A percentile compares a stretch with the other conserved stretches of the same genome.
Evolutionary conservation across 2,797 vertebrate species (phyloP).

Genomic region (Thunnus albacares): DNA sequence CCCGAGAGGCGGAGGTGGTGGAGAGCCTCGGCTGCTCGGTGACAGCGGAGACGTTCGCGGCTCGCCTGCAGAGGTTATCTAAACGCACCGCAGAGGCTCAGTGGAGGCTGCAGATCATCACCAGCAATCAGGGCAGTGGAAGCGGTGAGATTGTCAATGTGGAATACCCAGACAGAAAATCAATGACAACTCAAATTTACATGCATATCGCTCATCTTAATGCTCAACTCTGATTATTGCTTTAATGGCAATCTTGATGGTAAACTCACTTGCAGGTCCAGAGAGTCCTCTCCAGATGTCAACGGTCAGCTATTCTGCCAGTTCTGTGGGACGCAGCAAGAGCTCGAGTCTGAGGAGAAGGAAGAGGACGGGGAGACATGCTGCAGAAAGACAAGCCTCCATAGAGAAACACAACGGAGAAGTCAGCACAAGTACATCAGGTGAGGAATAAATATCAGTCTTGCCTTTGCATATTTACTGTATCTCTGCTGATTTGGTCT

Average conservation of each 20-base stretch:
- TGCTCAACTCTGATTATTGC: neutral
- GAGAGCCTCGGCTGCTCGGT: slow-evolving; percentile 88
- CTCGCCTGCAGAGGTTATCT: slow-evolving; percentile 89
- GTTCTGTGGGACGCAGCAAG: slow-evolving; percentile 74
- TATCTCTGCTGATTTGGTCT: neutral
- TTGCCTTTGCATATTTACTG: neutral
- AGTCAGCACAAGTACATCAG: slow-evolving; percentile 91
- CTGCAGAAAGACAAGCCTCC: slow-evolving; percentile 72
- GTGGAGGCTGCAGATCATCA: slow-evolving; percentile 95
- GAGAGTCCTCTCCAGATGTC: slow-evolving; percentile 64
- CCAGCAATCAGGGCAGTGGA: slow-evolving; percentile 85
- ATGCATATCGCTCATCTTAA: neutral
- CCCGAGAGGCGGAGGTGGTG: slow-evolving; percentile 78
- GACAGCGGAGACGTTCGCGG: slow-evolving; percentile 85
- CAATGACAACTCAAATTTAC: neutral
- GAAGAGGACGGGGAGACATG: slow-evolving; percentile 72
- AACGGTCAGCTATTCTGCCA: slow-evolving; percentile 8
- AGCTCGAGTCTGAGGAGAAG: slow-evolving; percentile 78
- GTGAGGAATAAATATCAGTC: slow-evolving; percentile 70
- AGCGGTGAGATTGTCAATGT: slow-evolving; percentile 70
- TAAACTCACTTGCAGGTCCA: slow-evolving; percentile 49
- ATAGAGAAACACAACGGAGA: slow-evolving; percentile 90
- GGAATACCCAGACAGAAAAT: neutral
- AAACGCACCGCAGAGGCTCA: slow-evolving; percentile 95
- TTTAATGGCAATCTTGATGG: neutral